phyloP scores from a whole-genome alignment of 1,140 invertebrate genomes.

The Solenopsis invicta region DNA sequence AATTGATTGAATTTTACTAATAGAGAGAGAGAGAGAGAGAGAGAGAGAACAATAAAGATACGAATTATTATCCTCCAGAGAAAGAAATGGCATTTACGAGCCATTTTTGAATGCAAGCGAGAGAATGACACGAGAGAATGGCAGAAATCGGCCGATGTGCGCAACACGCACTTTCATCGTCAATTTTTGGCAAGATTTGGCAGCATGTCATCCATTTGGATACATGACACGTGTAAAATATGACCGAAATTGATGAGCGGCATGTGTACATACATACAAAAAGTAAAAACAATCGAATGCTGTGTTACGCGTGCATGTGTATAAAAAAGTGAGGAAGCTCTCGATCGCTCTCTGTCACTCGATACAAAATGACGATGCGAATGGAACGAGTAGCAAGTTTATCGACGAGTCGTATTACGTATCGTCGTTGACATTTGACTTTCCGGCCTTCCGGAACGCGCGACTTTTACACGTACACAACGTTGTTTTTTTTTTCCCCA shows the following conservation, averaged over 20 bases:
- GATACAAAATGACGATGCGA: conserved; percentile 21
- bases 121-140: not conserved
- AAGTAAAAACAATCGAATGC: conserved; percentile 46
- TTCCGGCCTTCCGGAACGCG: too few relatives aligned
- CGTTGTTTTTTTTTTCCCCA: conserved; percentile 7
- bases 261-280: too few relatives aligned
- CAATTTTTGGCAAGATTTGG: conserved; percentile 25
- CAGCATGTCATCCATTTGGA: not conserved
- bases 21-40: not conserved
- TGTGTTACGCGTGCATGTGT: too few relatives aligned
- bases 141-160: not conserved
- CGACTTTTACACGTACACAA: conserved; percentile 46
- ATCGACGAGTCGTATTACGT: conserved; percentile 32
- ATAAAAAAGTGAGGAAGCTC: too few relatives aligned
- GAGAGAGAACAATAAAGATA: not conserved
- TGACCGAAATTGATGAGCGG: conserved; percentile 34
- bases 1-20: not conserved
- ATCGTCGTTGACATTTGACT: conserved; percentile 47
- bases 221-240: conserved; percentile 20
- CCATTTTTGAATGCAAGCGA: not conserved
- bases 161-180: not conserved
- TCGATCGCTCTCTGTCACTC: not conserved
- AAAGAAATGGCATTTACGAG: not conserved
- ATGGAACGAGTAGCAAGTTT: conserved; percentile 45
- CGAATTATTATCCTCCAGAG: not conserved